Percentiles rank a stretch among this genome's conserved stretches.
phyloP scores from a whole-genome alignment of 2,797 vertebrate genomes.

The Coilia nasus region DNA sequence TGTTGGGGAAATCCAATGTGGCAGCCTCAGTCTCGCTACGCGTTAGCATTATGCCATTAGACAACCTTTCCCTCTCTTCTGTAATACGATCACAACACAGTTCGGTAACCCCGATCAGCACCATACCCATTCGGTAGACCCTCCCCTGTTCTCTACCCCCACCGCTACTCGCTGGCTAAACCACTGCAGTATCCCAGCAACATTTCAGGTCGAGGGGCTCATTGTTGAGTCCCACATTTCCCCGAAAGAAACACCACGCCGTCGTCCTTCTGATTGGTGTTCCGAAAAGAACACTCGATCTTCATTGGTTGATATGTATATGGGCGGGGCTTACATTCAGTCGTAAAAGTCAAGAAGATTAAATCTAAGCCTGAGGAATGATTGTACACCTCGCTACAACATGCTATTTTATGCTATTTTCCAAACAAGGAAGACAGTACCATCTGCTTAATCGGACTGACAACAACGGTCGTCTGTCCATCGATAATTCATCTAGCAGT shows the following conservation, averaged over 20 bases:
- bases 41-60: constrained; percentile 41
- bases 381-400: neutral
- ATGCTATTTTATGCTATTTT: neutral
- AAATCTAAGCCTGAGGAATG: neutral
- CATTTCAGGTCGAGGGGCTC: constrained; percentile 43
- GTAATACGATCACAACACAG: constrained; percentile 55
- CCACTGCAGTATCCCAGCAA: constrained; percentile 53
- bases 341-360: constrained; percentile 20
- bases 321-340: constrained; percentile 29
- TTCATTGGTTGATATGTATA: constrained; percentile 31
- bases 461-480: neutral
- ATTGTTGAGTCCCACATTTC: constrained; percentile 25
- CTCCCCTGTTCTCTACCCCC: constrained; percentile 44
- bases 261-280: constrained; percentile 37
- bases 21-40: constrained; percentile 37
- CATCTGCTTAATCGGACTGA: neutral
- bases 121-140: constrained; percentile 48
- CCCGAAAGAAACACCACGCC: constrained; percentile 19
- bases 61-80: constrained; percentile 46
- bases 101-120: constrained; percentile 50
- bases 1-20: constrained; percentile 39
- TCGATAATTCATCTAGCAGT: neutral
- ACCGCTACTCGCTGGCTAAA: constrained; percentile 42
- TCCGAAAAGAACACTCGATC: neutral
- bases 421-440: neutral